Conservation (phyloP, 2,888 invertebrate genomes). For the Ditula angustiorana region DNA sequence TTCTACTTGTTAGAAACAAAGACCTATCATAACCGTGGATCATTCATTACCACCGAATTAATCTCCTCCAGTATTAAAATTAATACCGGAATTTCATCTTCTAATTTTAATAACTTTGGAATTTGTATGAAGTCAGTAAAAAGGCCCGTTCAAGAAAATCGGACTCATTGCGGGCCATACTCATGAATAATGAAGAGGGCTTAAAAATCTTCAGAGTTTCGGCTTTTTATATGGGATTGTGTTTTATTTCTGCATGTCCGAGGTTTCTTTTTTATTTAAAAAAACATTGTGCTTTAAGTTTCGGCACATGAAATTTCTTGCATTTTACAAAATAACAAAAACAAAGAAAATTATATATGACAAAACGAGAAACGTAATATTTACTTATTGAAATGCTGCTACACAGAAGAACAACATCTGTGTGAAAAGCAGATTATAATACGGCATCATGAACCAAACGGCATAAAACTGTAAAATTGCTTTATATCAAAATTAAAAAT, state of each 20-base stretch:
- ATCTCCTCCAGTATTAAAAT: constrained; percentile 35
- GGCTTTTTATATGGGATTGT: constrained; percentile 21
- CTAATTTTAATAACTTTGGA: constrained; percentile 33
- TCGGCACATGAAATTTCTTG: background rate
- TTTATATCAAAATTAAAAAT: too few relatives aligned
- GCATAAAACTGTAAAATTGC: too few relatives aligned
- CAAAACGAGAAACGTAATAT: too few relatives aligned
- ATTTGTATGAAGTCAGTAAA: constrained; percentile 37
- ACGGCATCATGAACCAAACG: too few relatives aligned
- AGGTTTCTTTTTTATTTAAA: background rate
- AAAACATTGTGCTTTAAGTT: background rate
- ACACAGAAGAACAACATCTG: too few relatives aligned
- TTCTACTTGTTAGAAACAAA: background rate
- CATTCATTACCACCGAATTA: constrained; percentile 27
- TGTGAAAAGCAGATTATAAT: too few relatives aligned
- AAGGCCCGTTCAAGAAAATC: constrained; percentile 45
- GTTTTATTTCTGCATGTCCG: constrained; percentile 7
- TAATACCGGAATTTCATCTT: constrained; percentile 32
- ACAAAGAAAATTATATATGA: too few relatives aligned
- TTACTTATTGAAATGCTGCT: too few relatives aligned
- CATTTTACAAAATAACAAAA: too few relatives aligned
- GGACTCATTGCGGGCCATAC: constrained; percentile 39
- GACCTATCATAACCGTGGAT: background rate
- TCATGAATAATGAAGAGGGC: constrained; percentile 46
- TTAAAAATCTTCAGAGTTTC: constrained; percentile 12